Percentiles rank a stretch among this genome's conserved stretches.
Evolutionary conservation across 2,888 invertebrate species (phyloP).

Genomic region (Sclerodermus sp.): DNA sequence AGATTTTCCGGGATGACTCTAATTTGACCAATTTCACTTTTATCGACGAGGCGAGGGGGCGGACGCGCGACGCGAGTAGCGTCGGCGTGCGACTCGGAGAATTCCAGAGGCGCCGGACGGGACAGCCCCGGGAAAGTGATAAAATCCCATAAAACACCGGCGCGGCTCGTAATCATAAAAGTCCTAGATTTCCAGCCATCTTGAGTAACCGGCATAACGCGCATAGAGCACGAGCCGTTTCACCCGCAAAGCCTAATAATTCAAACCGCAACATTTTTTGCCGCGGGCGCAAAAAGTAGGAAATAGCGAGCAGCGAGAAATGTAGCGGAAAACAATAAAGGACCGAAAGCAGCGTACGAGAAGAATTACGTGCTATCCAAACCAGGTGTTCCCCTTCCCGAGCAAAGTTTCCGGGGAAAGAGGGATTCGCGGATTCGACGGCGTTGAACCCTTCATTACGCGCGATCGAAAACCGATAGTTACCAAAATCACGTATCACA

Average conservation of each 20-base stretch:
- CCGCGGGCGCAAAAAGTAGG: neutral
- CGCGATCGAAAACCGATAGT: constrained; percentile 23
- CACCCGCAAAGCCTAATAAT: neutral
- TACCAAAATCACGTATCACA: constrained; percentile 19
- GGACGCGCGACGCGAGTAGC: no score
- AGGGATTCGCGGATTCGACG: neutral
- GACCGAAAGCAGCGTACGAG: neutral
- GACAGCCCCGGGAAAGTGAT: no score
- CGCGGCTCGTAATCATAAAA: no score
- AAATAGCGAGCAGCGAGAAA: neutral
- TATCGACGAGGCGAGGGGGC: no score
- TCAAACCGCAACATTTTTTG: neutral
- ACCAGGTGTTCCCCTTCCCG: neutral
- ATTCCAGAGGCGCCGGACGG: no score
- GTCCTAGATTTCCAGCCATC: no score
- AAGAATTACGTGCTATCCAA: neutral
- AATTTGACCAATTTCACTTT: no score
- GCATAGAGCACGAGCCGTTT: neutral
- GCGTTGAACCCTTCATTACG: constrained; percentile 11
- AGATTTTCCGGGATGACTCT: no score
- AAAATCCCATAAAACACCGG: no score
- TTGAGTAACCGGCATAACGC: no score
- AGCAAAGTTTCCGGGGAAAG: neutral
- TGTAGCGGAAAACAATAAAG: neutral
- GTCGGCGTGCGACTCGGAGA: no score